Base-by-base conservation (phyloP, 2,113 vertebrate genomes). In the Lates calcarifer region DNA sequence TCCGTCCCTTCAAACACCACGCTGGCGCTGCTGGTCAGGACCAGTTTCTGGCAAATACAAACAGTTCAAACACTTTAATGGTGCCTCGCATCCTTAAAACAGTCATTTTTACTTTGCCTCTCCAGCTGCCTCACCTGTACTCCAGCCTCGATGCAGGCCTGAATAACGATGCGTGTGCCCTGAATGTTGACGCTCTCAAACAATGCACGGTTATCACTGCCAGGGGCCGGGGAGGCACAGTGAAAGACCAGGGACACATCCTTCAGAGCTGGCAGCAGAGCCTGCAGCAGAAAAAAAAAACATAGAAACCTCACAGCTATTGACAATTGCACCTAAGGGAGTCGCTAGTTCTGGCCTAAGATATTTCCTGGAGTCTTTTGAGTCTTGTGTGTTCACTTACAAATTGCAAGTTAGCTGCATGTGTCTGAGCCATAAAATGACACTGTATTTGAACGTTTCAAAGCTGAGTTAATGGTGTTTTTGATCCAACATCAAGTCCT, bases 11-110 rank as follows among this genome's bases (percentile, higher is more conserved):
- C 97, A 91, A 97, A 99, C 90, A 97, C 93, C 0, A 99, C 98
- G 66, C 98, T 99, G 87, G 98, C 98, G 87, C 97, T 99, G 94
- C 98, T 99, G 12, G 98, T 99, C 90, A 99, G 86, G 74, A 99
- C 95, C 78, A 99, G 76, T 93, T 96, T 99, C 98, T 99, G 91
- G 83, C 5, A 51, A 90, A 64, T 0, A 74, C 2, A 31, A 47
- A 85, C 11, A 61, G 20, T n/a, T 43, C 10, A 41, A 61, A 22
- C 17, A 57, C 43, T 37, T 77, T 5, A 24, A 9, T 29, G 0
- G 9, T 18, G 33, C 26, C 24, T 55, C 31, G 18, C 6, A 57
- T 58, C 13, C 5, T 41, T 11, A 4, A 4, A 29, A 63, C 6
- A n/a, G 2, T 20, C 29, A 63, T 31, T 3, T 2, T 1, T 0